Base-by-base conservation (phyloP, 2,113 vertebrate genomes). In the Rhabdomys dilectus region DNA sequence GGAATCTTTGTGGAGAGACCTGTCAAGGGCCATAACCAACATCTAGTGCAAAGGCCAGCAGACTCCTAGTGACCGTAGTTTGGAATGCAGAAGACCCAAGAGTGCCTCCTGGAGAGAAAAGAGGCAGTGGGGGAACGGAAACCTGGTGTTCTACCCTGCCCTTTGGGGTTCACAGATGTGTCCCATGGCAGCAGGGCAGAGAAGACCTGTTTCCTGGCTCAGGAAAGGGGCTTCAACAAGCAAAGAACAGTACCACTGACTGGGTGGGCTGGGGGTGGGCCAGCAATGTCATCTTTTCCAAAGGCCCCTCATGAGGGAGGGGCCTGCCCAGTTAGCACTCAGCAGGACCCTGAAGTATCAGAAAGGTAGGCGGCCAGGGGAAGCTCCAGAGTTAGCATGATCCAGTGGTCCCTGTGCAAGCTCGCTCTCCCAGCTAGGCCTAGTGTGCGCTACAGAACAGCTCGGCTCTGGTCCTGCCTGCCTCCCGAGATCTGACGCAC, bases 241-340 rank as follows among this genome's bases (percentile, higher is more conserved):
- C 15, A 2, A 12, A 70, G 53, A 26, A 70, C 91, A 91, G 97
- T 96, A 91, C 96, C 96, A 29, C 24, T 11, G 93, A 72, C 82
- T 12, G 5, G 34, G 58, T 5, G 0, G 5, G 72, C 77, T 4
- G 9, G 80, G 80, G 19, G 56, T 7, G 0, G 3, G 73, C 7
- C 60, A 45, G 82, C 22, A 15, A 70, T 16, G 21, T 6, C 86
- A 17, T 17, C 16, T 0, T 62, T 34, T 70, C 76, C 95, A 45
- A 2, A 19, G 87, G 64, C 80, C 39, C 87, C n/a, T 31, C 73
- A 42, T 0, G 3, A 85, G 76, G 24, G 51, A 12, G 58, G 75
- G 66, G 31, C 53, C 42, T 22, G 11, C 77, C 58, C 53, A 5
- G 24, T 42, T 39, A 75, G 8, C n/a, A n/a, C 78, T 39, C 84